Percentiles rank a stretch among this genome's conserved stretches.
Evolutionary conservation across 1,140 invertebrate genomes (phyloP).

Genomic region (Pseudoatta argentina): DNA sequence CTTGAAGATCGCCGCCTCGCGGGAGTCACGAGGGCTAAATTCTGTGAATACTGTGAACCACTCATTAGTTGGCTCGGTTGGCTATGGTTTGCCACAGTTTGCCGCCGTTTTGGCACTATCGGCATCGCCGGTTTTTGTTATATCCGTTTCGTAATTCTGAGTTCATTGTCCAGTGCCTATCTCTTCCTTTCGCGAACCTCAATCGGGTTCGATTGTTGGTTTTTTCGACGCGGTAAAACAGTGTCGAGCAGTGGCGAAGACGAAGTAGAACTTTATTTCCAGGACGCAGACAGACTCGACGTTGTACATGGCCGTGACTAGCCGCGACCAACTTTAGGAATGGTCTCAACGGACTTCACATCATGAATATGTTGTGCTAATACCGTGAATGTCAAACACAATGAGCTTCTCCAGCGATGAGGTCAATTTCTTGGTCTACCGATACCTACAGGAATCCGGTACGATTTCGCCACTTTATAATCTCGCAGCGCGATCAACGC

Average conservation of each 20-base stretch:
- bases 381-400: constrained; percentile 75
- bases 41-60: neutral
- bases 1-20: too few relatives aligned
- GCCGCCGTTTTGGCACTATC: neutral
- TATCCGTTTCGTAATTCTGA: too few relatives aligned
- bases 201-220: neutral
- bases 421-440: constrained; percentile 99
- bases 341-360: neutral
- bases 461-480: constrained; percentile 80
- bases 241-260: neutral
- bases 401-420: constrained; percentile 99
- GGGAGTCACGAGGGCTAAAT: too few relatives aligned
- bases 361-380: constrained; percentile 72
- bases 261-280: neutral
- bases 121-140: neutral
- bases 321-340: neutral
- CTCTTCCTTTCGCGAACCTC: too few relatives aligned
- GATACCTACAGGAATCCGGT: constrained; percentile 99
- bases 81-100: neutral
- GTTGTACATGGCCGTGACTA: too few relatives aligned
- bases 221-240: constrained; percentile 9
- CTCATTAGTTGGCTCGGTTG: neutral
- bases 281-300: too few relatives aligned
- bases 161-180: neutral
- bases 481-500: constrained; percentile 63